Base-by-base conservation (phyloP, 2,797 vertebrate species). In the Clarias pachynema region DNA sequence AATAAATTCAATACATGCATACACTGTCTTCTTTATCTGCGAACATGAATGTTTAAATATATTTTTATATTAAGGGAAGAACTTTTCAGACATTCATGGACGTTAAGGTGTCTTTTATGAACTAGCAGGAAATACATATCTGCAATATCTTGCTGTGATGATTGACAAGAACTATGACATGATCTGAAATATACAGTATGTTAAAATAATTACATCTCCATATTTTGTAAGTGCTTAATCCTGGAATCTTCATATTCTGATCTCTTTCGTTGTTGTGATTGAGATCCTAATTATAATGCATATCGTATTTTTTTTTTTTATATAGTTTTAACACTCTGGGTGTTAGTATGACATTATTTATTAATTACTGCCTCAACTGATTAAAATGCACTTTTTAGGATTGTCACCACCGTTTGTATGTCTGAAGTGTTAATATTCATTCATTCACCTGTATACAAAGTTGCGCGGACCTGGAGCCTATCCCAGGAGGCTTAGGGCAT, bases 351-450 rank as follows among this genome's bases (percentile, higher is more conserved):
- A 70, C 16, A 20, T 34, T 40, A 70, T 14, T 40, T 44, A 56
- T 49, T 20, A 29, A 56, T 26, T 20, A 56, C 31, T 57, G 49
- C 49, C n/a, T 75, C 49, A 75, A 75, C n/a, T 56, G 49, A 75
- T 75, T 29, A 57, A 31, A 29, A 56, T 31, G n/a, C 49, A 57
- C 73, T 31, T 75, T 75, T 75, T 75, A 57, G 15, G 44, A 73
- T n/a, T 49, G 24, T 49, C n/a, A 56, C 16, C 10, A 4, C 6
- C 15, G 49, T 31, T 75, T 75, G 49, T 20, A 16, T 31, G 26
- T 56, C 26, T 57, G 26, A 57, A 31, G 29, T 75, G 56, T 56
- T 75, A 40, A 5, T 29, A 37, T 37, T 37, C 37, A 44, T 44
- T 44, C 40, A 44, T 44, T 44, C 40, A 44, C 40, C 40, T 44